Base-by-base conservation (phyloP, 2,888 invertebrate genomes). In the Apamea monoglypha region DNA sequence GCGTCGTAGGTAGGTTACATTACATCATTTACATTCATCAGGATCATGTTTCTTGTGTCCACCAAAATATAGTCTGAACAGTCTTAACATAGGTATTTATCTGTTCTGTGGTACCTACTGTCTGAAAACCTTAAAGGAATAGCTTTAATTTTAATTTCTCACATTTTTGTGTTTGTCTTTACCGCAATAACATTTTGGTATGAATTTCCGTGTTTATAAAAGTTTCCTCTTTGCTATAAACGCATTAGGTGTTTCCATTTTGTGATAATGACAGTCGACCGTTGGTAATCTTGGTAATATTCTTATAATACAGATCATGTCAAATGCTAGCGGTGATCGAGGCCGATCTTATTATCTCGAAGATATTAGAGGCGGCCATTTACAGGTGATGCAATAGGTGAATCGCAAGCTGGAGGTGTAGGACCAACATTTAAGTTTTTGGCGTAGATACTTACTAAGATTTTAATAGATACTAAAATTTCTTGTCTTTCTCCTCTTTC, bases 221-320 rank as follows among this genome's bases (percentile, higher is more conserved):
- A 1, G 12, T n/a, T 53, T 25, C 12, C 0, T 29, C 36, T 16
- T 16, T 67, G 25, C 25, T 56, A 2, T 36, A 59, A 64, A 0
- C 32, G 63, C 50, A 18, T n/a, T 66, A 74, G 67, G 29, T 75
- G 50, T 75, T 86, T 68, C 84, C 53, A 87, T 68, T 80, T 81
- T 36, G 61, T 74, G 64, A 64, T 74, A 72, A 68, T 87, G 68
- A 67, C 32, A 66, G 71, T 56, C 63, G 69, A 77, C 50, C 72
- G 32, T 81, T 63, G 21, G 77, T 77, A 79, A 77, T 66, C n/a
- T 59, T 59, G 7, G 40, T 29, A 85, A 80, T 89, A 85, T 81
- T 87, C 83, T 76, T 75, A 77, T 81, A 89, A 84, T 84, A 84
- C 86, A 81, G 89, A 88, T 88, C 89, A 85, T 87, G 87, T 85